A percentile compares a stretch with the other conserved stretches of the same genome.
phyloP scores from a whole-genome alignment of 2,797 vertebrate genomes.

The Myotis myotis region DNA sequence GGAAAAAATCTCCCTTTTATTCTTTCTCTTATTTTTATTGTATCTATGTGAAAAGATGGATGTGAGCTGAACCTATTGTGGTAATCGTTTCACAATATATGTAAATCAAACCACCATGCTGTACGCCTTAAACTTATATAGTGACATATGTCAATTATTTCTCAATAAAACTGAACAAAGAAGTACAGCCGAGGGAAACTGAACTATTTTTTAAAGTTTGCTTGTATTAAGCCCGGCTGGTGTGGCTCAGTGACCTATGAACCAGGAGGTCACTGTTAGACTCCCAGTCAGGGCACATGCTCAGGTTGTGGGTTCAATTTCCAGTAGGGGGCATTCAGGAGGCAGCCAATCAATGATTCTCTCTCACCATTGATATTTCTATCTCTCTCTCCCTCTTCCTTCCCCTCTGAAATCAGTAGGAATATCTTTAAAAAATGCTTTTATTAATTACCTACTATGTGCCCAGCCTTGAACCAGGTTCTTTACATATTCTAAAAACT shows the following conservation, averaged over 20 bases:
- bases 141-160: background rate
- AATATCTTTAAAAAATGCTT: too few relatives aligned
- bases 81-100: background rate
- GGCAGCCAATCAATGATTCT: too few relatives aligned
- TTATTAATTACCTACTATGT: background rate
- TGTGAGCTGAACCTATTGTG: background rate
- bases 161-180: background rate
- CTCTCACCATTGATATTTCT: too few relatives aligned
- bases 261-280: too few relatives aligned
- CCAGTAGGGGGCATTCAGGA: too few relatives aligned
- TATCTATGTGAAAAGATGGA: background rate
- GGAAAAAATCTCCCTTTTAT: background rate
- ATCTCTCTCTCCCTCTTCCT: too few relatives aligned
- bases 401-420: too few relatives aligned
- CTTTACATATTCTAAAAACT: slow-evolving; percentile 27
- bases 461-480: background rate
- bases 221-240: background rate
- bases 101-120: background rate
- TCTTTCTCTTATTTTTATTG: background rate
- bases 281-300: too few relatives aligned
- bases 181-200: background rate
- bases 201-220: background rate
- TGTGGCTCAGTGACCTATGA: too few relatives aligned
- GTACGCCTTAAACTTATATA: background rate
- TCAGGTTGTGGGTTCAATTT: too few relatives aligned